Conservation (phyloP, 2,113 vertebrate species). For the Myiozetetes cayanensis region DNA sequence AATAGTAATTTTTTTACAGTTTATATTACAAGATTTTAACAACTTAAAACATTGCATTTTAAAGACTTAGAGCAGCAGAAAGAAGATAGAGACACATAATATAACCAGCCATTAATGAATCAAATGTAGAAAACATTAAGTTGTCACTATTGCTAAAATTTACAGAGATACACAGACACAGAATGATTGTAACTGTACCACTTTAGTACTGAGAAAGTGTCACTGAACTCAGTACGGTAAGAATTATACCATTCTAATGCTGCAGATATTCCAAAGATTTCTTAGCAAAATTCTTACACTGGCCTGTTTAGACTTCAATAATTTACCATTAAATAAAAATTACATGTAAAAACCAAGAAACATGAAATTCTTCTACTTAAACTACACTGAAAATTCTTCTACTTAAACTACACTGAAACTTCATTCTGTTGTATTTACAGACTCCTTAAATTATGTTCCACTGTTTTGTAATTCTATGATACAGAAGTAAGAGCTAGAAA, state of each 20-base stretch:
- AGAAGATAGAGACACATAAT: neutral
- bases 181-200: neutral
- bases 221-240: neutral
- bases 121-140: neutral
- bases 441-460: neutral
- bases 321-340: neutral
- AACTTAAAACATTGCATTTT: neutral
- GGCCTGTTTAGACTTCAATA: neutral
- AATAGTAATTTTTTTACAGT: neutral
- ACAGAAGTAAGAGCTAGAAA: neutral
- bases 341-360: neutral
- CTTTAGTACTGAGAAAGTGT: neutral
- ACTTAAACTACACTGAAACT: neutral
- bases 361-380: neutral
- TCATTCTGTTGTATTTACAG: neutral
- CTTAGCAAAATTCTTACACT: neutral
- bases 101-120: neutral
- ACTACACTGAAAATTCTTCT: neutral
- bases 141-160: neutral
- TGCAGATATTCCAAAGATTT: neutral
- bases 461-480: neutral
- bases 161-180: neutral
- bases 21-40: neutral
- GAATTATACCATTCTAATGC: neutral
- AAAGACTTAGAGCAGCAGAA: neutral